Evolutionary conservation across 2,888 invertebrate genomes (phyloP).

Genomic region (Cylindroiulus punctatus): DNA sequence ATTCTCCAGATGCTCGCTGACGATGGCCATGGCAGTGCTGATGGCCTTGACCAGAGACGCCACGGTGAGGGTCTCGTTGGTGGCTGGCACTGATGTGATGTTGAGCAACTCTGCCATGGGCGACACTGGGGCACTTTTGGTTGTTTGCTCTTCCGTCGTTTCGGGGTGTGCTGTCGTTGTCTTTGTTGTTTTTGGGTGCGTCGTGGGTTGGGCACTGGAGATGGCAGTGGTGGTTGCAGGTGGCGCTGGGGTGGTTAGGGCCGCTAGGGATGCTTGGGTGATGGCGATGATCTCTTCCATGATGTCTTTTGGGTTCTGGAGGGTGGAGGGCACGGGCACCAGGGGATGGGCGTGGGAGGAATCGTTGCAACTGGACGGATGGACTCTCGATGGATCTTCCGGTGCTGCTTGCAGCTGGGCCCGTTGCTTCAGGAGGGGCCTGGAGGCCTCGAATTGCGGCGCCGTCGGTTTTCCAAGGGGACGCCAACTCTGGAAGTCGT

Average conservation of each 20-base stretch:
- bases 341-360: neutral
- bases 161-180: too few relatives aligned
- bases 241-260: neutral
- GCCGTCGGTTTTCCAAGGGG: neutral
- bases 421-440: neutral
- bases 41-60: conserved; percentile 48
- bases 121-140: neutral
- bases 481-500: neutral
- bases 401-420: neutral
- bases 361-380: neutral
- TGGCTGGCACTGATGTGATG: neutral
- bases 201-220: neutral
- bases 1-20: conserved; percentile 40
- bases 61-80: conserved; percentile 40
- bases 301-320: neutral
- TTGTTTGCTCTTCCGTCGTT: neutral
- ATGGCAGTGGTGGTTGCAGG: neutral
- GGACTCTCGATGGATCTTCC: too few relatives aligned
- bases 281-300: conserved; percentile 44
- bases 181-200: neutral
- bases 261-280: neutral
- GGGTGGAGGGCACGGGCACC: neutral
- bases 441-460: neutral
- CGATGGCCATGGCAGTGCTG: conserved; percentile 50
- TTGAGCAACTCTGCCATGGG: neutral